Evolutionary conservation across 2,797 vertebrate species (phyloP).

Genomic region (Eulemur mongoz): DNA sequence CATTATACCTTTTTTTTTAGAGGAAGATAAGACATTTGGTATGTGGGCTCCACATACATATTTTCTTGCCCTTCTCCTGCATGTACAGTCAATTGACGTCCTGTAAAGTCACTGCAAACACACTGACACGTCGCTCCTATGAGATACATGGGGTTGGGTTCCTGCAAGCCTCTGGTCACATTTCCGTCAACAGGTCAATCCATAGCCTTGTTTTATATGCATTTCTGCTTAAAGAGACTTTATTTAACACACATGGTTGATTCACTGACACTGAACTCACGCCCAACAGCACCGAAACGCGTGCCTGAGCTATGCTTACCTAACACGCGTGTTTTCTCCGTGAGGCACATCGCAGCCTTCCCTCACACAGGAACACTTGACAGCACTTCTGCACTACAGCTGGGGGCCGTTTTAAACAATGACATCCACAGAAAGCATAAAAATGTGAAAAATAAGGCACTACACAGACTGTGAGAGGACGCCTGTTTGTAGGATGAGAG

Average conservation of each 20-base stretch:
- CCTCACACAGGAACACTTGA: not conserved
- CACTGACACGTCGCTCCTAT: not conserved
- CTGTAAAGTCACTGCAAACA: not conserved
- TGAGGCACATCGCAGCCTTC: not conserved
- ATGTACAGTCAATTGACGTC: not conserved
- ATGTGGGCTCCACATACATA: not conserved
- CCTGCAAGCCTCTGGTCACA: not conserved
- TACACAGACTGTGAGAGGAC: not conserved
- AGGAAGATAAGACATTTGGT: not conserved
- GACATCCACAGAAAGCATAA: not conserved
- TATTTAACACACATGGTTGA: not conserved
- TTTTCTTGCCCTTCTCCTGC: not conserved
- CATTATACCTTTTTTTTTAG: not conserved
- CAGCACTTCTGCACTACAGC: not conserved
- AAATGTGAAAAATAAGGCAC: not conserved
- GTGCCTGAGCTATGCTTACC: not conserved
- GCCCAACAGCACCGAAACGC: not conserved
- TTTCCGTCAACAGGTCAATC: not conserved
- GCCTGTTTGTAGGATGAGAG: not conserved
- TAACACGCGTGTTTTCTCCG: fast-evolving
- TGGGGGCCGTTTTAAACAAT: not conserved
- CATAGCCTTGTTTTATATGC: not conserved
- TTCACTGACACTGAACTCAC: not conserved
- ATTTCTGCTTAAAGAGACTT: not conserved
- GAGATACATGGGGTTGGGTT: not conserved